Conservation (phyloP, 2,797 vertebrate species). For the Bovichtus diacanthus region DNA sequence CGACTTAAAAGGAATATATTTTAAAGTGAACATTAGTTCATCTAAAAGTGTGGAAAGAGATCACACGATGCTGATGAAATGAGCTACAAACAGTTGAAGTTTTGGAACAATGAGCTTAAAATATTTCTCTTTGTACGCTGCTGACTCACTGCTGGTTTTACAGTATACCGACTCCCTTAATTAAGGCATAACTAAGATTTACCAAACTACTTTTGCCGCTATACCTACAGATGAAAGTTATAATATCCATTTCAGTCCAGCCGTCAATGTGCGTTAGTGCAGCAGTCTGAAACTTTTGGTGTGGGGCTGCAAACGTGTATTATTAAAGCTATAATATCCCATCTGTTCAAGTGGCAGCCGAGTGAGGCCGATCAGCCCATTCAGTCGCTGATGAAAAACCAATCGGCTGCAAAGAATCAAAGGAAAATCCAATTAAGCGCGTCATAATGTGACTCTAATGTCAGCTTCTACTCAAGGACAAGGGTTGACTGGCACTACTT, state of each 20-base stretch:
- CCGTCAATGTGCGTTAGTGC: background rate
- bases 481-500: conserved; percentile 42
- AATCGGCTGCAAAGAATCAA: conserved; percentile 44
- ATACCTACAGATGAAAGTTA: conserved; percentile 13
- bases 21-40: conserved; percentile 41
- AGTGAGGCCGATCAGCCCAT: conserved; percentile 29
- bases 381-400: conserved; percentile 55
- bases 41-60: conserved; percentile 17
- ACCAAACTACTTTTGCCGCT: background rate
- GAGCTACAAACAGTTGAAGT: background rate
- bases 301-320: conserved; percentile 15
- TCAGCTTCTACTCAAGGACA: conserved; percentile 52
- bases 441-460: conserved; percentile 47
- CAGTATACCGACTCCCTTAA: background rate
- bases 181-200: background rate
- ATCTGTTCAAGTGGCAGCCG: conserved; percentile 51
- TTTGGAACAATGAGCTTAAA: conserved; percentile 16
- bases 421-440: conserved; percentile 68
- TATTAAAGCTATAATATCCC: conserved; percentile 44
- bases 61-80: conserved; percentile 33
- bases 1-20: conserved; percentile 41
- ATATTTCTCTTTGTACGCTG: conserved; percentile 2
- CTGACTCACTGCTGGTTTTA: conserved; percentile 30
- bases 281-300: conserved; percentile 6
- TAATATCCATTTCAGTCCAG: conserved; percentile 9